Evolutionary conservation across 1,140 invertebrate species (phyloP).

Genomic region (Neoseiulus cucumeris): DNA sequence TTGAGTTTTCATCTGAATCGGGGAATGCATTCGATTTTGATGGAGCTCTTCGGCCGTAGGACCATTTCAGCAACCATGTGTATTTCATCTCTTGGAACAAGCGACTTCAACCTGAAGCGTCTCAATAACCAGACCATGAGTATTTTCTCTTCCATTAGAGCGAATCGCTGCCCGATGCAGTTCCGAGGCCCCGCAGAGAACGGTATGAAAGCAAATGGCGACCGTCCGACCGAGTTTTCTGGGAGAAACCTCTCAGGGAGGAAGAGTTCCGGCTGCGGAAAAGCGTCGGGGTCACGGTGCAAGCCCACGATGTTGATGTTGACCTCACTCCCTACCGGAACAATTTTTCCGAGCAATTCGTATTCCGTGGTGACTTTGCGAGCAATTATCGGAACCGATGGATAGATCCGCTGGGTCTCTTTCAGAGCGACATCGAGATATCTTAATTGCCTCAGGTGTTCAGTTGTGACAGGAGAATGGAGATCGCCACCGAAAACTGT

Average conservation of each 20-base stretch:
- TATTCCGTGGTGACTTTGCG: constrained; percentile 22
- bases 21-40: constrained; percentile 13
- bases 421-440: constrained; percentile 45
- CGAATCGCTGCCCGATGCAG: constrained; percentile 25
- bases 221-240: constrained; percentile 24
- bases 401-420: constrained; percentile 41
- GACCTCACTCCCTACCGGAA: constrained; percentile 28
- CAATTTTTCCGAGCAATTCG: constrained; percentile 29
- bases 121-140: background rate
- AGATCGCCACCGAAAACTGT: constrained; percentile 38
- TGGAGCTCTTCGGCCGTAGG: constrained; percentile 17
- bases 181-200: constrained; percentile 28
- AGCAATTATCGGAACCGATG: constrained; percentile 29
- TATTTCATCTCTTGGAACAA: constrained; percentile 16
- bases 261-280: constrained; percentile 33
- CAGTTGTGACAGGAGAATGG: constrained; percentile 33
- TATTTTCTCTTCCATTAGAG: constrained; percentile 28
- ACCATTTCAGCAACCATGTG: constrained; percentile 13
- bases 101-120: constrained; percentile 14
- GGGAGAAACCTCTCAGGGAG: constrained; percentile 33
- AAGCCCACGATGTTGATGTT: constrained; percentile 25
- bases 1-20: no score
- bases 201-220: constrained; percentile 29
- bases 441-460: constrained; percentile 43
- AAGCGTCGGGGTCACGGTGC: constrained; percentile 25